Conservation (phyloP, 2,888 invertebrate genomes). For the Ornithoptera alexandrae region DNA sequence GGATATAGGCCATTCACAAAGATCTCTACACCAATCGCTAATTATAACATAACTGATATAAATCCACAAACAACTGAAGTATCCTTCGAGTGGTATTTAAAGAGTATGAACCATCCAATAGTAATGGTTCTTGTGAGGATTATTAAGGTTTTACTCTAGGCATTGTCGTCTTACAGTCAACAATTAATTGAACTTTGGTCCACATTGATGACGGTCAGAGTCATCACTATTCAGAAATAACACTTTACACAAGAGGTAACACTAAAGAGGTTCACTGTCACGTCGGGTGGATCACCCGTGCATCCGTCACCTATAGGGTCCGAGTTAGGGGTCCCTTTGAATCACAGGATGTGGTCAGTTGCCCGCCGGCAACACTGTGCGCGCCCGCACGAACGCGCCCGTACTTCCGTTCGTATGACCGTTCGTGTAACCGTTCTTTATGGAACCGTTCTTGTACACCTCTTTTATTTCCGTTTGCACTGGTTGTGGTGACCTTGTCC, state of each 20-base stretch:
- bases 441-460: constrained; percentile 59
- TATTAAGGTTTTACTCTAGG: not conserved
- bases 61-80: constrained; percentile 1
- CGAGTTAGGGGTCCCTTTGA: constrained; percentile 39
- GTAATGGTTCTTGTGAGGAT: not conserved
- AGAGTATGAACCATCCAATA: not conserved
- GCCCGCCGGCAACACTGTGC: constrained; percentile 70
- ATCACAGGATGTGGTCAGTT: constrained; percentile 68
- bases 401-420: constrained; percentile 54
- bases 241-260: constrained; percentile 24
- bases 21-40: too few species aligned
- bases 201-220: constrained; percentile 15
- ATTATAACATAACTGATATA: not conserved
- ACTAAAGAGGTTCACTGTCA: constrained; percentile 23
- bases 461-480: constrained; percentile 51
- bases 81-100: not conserved
- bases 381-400: constrained; percentile 52
- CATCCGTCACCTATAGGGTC: constrained; percentile 37
- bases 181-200: constrained; percentile 26
- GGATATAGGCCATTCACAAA: too few species aligned
- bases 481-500: constrained; percentile 51
- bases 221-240: constrained; percentile 3
- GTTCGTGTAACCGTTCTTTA: constrained; percentile 67
- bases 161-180: constrained; percentile 15
- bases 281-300: not conserved